Conservation (phyloP, 2,888 invertebrate genomes). For the Polymixis lichenea region DNA sequence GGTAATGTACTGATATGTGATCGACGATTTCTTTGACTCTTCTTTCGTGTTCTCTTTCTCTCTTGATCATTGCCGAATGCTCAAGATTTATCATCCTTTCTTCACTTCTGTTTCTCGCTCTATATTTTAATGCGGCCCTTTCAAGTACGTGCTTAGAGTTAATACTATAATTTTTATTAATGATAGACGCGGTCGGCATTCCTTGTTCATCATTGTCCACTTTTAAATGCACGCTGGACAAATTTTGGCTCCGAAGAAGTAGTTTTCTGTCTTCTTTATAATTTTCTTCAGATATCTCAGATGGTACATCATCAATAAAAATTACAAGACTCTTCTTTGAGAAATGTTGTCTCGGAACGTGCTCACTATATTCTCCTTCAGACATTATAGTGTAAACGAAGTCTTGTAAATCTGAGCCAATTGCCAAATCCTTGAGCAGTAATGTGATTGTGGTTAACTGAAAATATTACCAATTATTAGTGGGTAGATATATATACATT, state of each 20-base stretch:
- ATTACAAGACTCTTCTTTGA: constrained; percentile 9
- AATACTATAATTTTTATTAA: background rate
- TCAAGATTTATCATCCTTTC: background rate
- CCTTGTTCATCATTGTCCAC: background rate
- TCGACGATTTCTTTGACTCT: constrained; percentile 14
- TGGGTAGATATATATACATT: no score
- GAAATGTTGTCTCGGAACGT: background rate
- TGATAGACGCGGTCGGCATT: background rate
- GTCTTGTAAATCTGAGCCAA: constrained; percentile 1
- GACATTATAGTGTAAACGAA: background rate
- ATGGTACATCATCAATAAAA: background rate
- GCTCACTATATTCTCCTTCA: background rate
- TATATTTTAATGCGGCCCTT: background rate
- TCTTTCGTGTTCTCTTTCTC: background rate
- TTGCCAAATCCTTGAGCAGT: constrained; percentile 1
- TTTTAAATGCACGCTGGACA: background rate
- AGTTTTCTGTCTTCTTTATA: background rate
- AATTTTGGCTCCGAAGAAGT: background rate
- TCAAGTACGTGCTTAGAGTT: fast-evolving
- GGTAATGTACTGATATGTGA: background rate
- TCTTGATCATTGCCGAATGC: background rate
- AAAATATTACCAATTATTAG: constrained; percentile 11
- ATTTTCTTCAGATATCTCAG: background rate
- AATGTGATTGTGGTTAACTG: constrained; percentile 19
- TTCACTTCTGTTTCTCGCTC: background rate